These are phyloP conservation scores for Lithodes maja DNA, from an alignment of 2,888 invertebrate species.

Conservation along the genomic window DNA sequence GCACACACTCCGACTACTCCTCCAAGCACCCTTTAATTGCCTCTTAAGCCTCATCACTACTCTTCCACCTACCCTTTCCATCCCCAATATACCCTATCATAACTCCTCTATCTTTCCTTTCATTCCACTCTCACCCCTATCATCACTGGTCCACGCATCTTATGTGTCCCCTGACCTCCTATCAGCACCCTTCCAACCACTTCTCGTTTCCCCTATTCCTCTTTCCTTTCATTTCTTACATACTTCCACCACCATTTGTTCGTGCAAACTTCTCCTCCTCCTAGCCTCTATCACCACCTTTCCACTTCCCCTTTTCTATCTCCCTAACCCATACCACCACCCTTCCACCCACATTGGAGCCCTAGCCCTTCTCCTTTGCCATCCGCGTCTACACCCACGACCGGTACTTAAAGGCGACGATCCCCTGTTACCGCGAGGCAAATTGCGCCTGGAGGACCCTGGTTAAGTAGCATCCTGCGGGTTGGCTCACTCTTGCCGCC, in stretches of 20 bases:
- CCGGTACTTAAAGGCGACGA: constrained; percentile 25
- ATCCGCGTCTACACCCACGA: not conserved
- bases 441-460: constrained; percentile 23
- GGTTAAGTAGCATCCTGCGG: constrained; percentile 22
- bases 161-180: not conserved
- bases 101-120: not conserved
- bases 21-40: not conserved
- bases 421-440: constrained; percentile 14
- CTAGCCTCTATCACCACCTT: not conserved
- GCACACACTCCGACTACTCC: not conserved
- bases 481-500: constrained; percentile 30
- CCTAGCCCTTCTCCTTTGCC: not conserved
- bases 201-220: not conserved
- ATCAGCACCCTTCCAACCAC: not conserved
- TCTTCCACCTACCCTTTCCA: not conserved
- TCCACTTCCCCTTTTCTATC: not conserved
- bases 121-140: not conserved
- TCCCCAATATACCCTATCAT: not conserved
- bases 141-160: not conserved
- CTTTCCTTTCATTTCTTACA: not conserved
- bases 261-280: not conserved
- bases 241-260: not conserved
- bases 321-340: not conserved
- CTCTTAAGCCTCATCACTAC: not conserved
- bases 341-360: not conserved